These are phyloP conservation scores for Bombus waltoni DNA, from an alignment of 1,140 invertebrate genomes.

Conservation along the genomic window DNA sequence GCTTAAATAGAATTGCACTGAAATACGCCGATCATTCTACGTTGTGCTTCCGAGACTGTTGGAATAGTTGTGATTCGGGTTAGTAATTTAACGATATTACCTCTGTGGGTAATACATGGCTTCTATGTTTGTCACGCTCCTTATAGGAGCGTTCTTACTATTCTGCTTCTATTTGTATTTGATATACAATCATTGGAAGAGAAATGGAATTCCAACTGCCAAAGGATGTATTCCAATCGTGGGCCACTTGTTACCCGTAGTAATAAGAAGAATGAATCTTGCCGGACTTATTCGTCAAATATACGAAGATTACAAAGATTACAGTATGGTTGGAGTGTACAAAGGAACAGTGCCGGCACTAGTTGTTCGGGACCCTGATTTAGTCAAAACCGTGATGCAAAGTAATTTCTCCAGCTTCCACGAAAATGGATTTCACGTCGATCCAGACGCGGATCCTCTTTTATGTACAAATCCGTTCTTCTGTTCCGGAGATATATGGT, in stretches of 20 bases:
- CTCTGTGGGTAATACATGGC: neutral
- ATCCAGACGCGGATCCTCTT: slow-evolving; percentile 52
- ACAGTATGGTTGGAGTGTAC: slow-evolving; percentile 71
- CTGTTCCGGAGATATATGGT: slow-evolving; percentile 61
- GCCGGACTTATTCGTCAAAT: slow-evolving; percentile 29
- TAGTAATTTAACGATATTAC: neutral
- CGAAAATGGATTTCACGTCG: slow-evolving; percentile 48
- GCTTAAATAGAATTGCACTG: neutral
- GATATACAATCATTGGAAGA: slow-evolving; percentile 79
- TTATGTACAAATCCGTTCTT: slow-evolving; percentile 74
- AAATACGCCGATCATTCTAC: neutral
- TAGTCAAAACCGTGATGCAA: slow-evolving; percentile 71
- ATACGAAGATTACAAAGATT: slow-evolving; percentile 45
- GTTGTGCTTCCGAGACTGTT: neutral
- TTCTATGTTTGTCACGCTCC: neutral
- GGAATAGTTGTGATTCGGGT: neutral
- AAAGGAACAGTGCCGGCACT: slow-evolving; percentile 60
- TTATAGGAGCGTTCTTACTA: neutral
- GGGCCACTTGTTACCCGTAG: slow-evolving; percentile 64
- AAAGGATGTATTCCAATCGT: slow-evolving; percentile 61
- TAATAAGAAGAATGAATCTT: slow-evolving; percentile 42
- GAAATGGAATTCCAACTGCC: slow-evolving; percentile 76
- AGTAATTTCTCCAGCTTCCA: slow-evolving; percentile 72
- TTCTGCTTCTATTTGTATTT: slow-evolving; percentile 61
- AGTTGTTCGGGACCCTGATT: slow-evolving; percentile 71